These are phyloP conservation scores for Oncorhynchus nerka DNA, from an alignment of 2,113 vertebrate genomes.

Conservation along the genomic window DNA sequence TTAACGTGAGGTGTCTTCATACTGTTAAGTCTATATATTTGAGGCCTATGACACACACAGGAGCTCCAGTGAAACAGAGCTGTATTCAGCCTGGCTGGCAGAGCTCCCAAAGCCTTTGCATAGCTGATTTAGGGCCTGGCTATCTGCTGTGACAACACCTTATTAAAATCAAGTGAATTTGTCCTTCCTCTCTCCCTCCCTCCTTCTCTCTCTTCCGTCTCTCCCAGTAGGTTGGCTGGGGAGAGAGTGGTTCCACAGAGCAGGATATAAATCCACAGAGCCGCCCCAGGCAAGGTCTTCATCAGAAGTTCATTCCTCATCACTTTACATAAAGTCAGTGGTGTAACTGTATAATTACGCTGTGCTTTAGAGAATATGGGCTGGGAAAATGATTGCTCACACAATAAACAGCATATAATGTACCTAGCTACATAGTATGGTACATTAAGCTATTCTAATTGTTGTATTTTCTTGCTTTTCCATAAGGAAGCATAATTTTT, in stretches of 20 bases:
- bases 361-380: conserved; percentile 10
- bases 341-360: not conserved
- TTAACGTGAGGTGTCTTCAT: not conserved
- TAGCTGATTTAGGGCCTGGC: conserved; percentile 58
- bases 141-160: conserved; percentile 68
- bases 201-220: conserved; percentile 8
- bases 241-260: conserved; percentile 41
- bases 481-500: too few species aligned
- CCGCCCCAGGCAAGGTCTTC: conserved; percentile 74
- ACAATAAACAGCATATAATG: too few species aligned
- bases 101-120: conserved; percentile 53
- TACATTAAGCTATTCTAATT: too few species aligned
- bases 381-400: conserved; percentile 9
- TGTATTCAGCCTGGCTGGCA: conserved; percentile 54
- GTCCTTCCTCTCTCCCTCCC: conserved; percentile 48
- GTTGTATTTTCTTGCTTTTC: too few species aligned
- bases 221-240: conserved; percentile 20
- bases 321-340: conserved; percentile 71
- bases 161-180: conserved; percentile 69
- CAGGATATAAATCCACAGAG: conserved; percentile 66
- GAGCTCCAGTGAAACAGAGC: conserved; percentile 45
- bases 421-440: too few species aligned
- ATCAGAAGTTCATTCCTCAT: conserved; percentile 68
- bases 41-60: conserved; percentile 32
- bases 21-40: conserved; percentile 39